Conservation (phyloP, 2,888 invertebrate species). For the Orchestes rusci region DNA sequence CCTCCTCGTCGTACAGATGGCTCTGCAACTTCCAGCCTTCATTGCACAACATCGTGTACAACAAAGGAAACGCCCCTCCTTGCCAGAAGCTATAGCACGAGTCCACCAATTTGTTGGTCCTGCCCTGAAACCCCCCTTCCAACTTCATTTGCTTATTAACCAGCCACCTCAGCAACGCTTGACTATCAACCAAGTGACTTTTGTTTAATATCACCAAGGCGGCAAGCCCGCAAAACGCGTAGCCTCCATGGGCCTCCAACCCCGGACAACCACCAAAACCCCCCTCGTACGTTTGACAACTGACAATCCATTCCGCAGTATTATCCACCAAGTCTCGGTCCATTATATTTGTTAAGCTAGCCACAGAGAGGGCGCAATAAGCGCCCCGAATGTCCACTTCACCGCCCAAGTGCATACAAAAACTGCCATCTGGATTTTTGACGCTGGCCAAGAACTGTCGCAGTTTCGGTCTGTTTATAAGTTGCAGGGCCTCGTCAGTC, state of each 20-base stretch:
- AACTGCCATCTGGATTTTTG: conserved; percentile 80
- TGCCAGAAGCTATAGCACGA: conserved; percentile 99
- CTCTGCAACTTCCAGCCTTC: conserved; percentile 45
- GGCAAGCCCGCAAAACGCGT: conserved; percentile 95
- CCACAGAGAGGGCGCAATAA: conserved; percentile 93
- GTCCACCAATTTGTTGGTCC: conserved; percentile 97
- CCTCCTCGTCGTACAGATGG: conserved; percentile 77
- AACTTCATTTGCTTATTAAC: conserved; percentile 85
- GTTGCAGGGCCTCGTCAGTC: conserved; percentile 66
- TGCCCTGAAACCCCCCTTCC: conserved; percentile 96
- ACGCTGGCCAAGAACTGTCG: conserved; percentile 72
- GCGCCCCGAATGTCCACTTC: conserved; percentile 92
- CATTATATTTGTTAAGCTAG: conserved; percentile 75
- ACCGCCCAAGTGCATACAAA: conserved; percentile 84
- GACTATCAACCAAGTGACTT: conserved; percentile 65
- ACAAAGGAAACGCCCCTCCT: conserved; percentile 83
- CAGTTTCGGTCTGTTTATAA: conserved; percentile 81
- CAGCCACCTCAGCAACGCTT: conserved; percentile 67
- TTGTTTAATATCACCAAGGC: conserved; percentile 75
- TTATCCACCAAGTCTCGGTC: conserved; percentile 71
- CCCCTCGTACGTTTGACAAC: conserved; percentile 98
- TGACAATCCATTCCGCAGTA: conserved; percentile 85
- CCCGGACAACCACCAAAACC: conserved; percentile 93
- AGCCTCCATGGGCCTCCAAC: conserved; percentile 99
- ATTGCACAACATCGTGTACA: conserved; percentile 64